phyloP scores from a whole-genome alignment of 64 coral and sea anemone species.

The Pachyseris speciosa region DNA sequence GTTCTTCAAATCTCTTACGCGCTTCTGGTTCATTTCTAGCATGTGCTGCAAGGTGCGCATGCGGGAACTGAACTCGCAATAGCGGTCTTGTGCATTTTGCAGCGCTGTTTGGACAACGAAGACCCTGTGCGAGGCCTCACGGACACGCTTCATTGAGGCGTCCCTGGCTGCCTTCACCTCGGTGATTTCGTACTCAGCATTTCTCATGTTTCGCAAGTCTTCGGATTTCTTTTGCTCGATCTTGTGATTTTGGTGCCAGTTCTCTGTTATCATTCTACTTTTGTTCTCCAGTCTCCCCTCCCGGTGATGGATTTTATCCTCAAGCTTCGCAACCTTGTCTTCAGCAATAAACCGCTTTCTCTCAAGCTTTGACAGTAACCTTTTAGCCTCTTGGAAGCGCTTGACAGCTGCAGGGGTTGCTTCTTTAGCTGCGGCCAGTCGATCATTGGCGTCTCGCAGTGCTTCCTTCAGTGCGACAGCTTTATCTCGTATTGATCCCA shows the following conservation, averaged over 20 bases:
- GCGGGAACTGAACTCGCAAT: slow-evolving; percentile 16
- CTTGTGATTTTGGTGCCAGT: slow-evolving; percentile 23
- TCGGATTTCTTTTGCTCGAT: slow-evolving; percentile 48
- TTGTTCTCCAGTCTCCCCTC: slow-evolving; percentile 33
- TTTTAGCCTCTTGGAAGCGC: slow-evolving; percentile 61
- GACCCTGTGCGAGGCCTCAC: slow-evolving; percentile 43
- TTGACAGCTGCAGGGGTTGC: slow-evolving; percentile 28
- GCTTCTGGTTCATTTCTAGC: slow-evolving; percentile 62
- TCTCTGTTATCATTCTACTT: slow-evolving; percentile 45
- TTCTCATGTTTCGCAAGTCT: slow-evolving; percentile 69
- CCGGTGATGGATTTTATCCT: slow-evolving; percentile 50
- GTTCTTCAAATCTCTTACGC: slow-evolving; percentile 44
- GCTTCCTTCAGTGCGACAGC: slow-evolving; percentile 79
- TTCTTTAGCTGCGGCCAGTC: slow-evolving; percentile 49
- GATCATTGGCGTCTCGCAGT: slow-evolving; percentile 42
- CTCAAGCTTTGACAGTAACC: slow-evolving; percentile 36
- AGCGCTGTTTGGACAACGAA: slow-evolving; percentile 34
- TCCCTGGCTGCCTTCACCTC: slow-evolving; percentile 76
- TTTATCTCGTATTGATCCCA: slow-evolving; percentile 81
- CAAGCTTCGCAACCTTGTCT: slow-evolving; percentile 71
- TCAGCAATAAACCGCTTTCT: slow-evolving; percentile 51
- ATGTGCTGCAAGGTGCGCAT: slow-evolving; percentile 65
- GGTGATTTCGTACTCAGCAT: slow-evolving; percentile 79
- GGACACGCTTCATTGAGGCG: slow-evolving; percentile 42
- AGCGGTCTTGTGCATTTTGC: slow-evolving; percentile 61